These are phyloP conservation scores for Polyommatus icarus DNA, from an alignment of 2,888 invertebrate species.

Conservation along the genomic window DNA sequence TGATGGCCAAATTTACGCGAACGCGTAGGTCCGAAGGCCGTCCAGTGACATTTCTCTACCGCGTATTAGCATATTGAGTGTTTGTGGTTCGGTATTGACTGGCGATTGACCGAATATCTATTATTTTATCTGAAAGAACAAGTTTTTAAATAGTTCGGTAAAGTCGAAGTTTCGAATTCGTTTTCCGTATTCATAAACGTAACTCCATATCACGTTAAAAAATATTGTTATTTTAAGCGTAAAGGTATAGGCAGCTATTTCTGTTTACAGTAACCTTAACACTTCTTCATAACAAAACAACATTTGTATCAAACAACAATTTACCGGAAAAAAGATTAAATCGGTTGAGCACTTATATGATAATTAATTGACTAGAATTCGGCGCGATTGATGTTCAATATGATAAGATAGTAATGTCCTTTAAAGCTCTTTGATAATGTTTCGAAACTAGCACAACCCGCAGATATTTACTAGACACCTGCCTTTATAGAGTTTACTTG, in stretches of 20 bases:
- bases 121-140: neutral
- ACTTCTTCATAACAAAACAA: neutral
- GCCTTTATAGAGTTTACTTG: neutral
- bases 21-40: constrained; percentile 15
- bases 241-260: too few species aligned
- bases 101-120: neutral
- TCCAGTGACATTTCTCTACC: constrained; percentile 15
- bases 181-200: too few species aligned
- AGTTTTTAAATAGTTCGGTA: neutral
- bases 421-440: neutral
- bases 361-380: constrained; percentile 4
- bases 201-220: too few species aligned
- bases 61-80: constrained; percentile 15
- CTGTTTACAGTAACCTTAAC: neutral
- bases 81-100: constrained; percentile 9
- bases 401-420: neutral
- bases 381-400: neutral
- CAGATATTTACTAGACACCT: neutral
- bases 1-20: neutral
- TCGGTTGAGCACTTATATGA: constrained; percentile 15
- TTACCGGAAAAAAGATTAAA: constrained; percentile 25
- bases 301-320: neutral
- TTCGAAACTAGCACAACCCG: neutral
- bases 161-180: neutral
- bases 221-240: too few species aligned